Evolutionary conservation across 1,140 invertebrate genomes (phyloP), one percentile per base, ranked within the genome.

Genomic region (Pachypeltis micranthus): DNA sequence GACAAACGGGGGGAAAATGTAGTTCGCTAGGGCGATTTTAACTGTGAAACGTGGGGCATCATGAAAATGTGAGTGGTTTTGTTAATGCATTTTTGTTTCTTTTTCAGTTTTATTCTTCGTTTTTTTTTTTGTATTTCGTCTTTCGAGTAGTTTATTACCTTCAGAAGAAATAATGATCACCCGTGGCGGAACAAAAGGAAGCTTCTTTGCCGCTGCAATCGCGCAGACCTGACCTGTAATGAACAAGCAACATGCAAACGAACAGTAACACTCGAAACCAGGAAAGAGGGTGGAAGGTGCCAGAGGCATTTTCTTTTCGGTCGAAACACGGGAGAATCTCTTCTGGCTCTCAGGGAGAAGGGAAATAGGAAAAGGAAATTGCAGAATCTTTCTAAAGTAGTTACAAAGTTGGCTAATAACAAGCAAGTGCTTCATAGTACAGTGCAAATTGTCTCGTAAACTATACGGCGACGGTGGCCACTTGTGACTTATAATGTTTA

Each of bases 211-310:
- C 59, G 77, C 73, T 72, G 77, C 74, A 70, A 79, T 77, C 69
- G 82, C 82, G 74, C 81, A 82, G 69, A 80, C 73, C 77, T 83
- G 80, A 81, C 82, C 82, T 83, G 80, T 27, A 76, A 68, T 54
- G 60, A 65, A 65, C 21, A 64, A 66, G 47, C 61, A 65, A 62
- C 60, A 65, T 54, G 57, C 63, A 59, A 29, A 51, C 47, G 12
- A 51, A 51, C 47, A 51, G 47, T 51, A 51, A 51, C 47, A 51
- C 47, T 51, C 47, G 47, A 51, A 51, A 51, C 47, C 47, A 51
- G n/a, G n/a, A n/a, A n/a, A n/a, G n/a, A 21, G 47, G 47, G 47
- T 51, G 19, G n/a, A 21, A 21, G 47, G 47, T 51, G 19, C 10
- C 21, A 51, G 19, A 10, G 23, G 31, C 16, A 39, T 39, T 39